Evolutionary conservation across 2,888 invertebrate species (phyloP), one percentile per base, ranked within the genome.

Genomic region (Rhingia campestris): DNA sequence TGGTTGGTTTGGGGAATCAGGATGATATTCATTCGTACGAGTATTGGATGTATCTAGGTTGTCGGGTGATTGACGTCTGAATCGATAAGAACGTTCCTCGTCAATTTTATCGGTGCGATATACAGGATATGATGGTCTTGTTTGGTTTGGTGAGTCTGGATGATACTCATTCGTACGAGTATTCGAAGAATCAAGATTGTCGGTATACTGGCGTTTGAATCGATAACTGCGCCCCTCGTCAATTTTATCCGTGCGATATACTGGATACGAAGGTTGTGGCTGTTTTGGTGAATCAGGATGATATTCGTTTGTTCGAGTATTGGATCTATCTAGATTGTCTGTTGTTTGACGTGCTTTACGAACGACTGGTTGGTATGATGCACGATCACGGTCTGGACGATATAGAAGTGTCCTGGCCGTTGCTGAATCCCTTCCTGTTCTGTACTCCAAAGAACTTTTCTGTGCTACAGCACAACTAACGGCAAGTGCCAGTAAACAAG

Each of bases 1-100:
- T 2, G 81, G 81, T 22, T 81, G 75, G 6, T 75, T 75, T 30
- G 49, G 9, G 14, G 81, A 5, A 39, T 81, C 81, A 10, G 74
- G 74, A 6, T 80, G 74, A n/a, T 80, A 80, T 12, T 80, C 80
- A 30, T 74, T 74, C 0, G 73, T 80, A 2, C 73, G 73, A 7
- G 80, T 80, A 9, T 80, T 73, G n/a, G 51, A 64, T 3, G 67
- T 45, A 30, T 79, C 70, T 10, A 41, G 10, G 3, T 10, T 41
- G n/a, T 41, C 41, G 41, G n/a, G n/a, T 10, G 41, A 41, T n/a
- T 41, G 58, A 41, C 41, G n/a, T 41, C 41, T n/a, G 2, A n/a
- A n/a, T 41, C 41, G 41, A 41, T 41, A 43, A 41, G 9, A 10
- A n/a, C n/a, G 6, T 43, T 10, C 12, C 12, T n/a, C 43, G 41